phyloP scores from a whole-genome alignment of 2,888 invertebrate genomes.

The Ormyrus labotus region DNA sequence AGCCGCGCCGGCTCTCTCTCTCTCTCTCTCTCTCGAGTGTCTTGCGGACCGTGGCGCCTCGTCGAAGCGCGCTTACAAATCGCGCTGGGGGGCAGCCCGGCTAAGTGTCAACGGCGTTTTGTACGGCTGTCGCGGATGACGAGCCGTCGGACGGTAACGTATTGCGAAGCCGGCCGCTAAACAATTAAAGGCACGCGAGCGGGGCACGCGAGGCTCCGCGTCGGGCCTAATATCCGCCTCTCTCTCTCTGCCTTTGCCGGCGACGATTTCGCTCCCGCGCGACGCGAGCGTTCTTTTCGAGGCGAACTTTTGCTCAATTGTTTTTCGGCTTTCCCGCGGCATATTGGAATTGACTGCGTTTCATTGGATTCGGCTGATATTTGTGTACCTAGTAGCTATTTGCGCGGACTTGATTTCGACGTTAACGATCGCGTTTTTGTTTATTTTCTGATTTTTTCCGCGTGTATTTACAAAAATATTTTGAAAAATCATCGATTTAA shows the following conservation, averaged over 20 bases:
- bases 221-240: slow-evolving; percentile 53
- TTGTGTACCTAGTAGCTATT: too few relatives aligned
- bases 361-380: too few relatives aligned
- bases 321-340: too few relatives aligned
- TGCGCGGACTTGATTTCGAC: too few relatives aligned
- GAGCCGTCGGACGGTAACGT: slow-evolving; percentile 50
- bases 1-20: neutral
- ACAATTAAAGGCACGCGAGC: slow-evolving; percentile 57
- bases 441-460: too few relatives aligned
- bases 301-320: neutral
- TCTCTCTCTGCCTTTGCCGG: neutral
- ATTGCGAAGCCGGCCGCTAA: slow-evolving; percentile 46
- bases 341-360: too few relatives aligned
- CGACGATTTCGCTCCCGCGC: slow-evolving; percentile 15
- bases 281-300: slow-evolving; percentile 8
- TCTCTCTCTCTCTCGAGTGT: neutral
- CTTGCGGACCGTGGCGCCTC: too few relatives aligned
- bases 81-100: neutral
- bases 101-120: slow-evolving; percentile 51
- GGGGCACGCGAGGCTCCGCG: slow-evolving; percentile 48
- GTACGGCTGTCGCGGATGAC: slow-evolving; percentile 53
- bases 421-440: too few relatives aligned
- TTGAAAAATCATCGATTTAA: too few relatives aligned
- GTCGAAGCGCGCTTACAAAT: too few relatives aligned
- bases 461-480: too few relatives aligned